Percentiles rank a stretch among this genome's conserved stretches.
Conservation (phyloP, 2,113 vertebrate genomes). For the Neofelis nebulosa region DNA sequence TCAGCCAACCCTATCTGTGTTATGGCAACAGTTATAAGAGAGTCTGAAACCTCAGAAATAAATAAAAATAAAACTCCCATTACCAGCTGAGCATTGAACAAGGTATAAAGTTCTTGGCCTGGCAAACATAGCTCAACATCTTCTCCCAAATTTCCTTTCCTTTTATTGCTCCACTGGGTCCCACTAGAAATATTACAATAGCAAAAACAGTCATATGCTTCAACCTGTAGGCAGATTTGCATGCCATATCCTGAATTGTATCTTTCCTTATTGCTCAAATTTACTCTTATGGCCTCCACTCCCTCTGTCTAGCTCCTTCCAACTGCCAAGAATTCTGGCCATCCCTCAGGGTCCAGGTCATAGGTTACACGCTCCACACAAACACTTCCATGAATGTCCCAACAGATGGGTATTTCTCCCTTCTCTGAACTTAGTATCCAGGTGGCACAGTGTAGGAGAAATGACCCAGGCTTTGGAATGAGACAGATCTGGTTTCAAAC, state of each 20-base stretch:
- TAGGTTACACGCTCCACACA: neutral
- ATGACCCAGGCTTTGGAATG: neutral
- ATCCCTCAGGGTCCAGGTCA: neutral
- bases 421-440: neutral
- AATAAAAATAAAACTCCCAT: neutral
- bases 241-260: neutral
- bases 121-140: neutral
- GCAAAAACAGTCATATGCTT: neutral
- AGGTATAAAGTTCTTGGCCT: neutral
- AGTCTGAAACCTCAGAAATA: neutral
- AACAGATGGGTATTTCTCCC: neutral
- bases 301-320: neutral
- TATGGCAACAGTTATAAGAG: neutral
- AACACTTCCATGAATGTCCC: neutral
- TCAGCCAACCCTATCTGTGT: neutral
- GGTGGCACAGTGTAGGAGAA: neutral
- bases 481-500: neutral
- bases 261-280: neutral
- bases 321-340: neutral
- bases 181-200: neutral
- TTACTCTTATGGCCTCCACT: neutral
- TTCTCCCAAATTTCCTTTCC: neutral
- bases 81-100: neutral
- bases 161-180: neutral
- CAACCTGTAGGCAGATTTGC: neutral